These are phyloP conservation scores for Trachemys scripta DNA, from an alignment of 2,113 vertebrate species.

Conservation along the genomic window DNA sequence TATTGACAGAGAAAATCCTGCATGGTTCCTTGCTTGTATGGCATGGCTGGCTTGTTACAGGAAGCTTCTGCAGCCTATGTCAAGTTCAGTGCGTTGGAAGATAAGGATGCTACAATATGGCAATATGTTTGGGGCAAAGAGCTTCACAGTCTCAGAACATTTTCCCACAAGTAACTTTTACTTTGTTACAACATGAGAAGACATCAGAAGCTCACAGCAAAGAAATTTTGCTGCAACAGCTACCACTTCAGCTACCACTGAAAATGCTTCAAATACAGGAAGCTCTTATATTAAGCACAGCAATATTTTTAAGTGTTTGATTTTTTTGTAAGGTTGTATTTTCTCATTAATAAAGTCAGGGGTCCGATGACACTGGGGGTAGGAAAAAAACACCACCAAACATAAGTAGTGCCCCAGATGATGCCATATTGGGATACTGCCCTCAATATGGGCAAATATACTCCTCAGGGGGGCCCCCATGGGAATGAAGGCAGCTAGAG, in stretches of 20 bases:
- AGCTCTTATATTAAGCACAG: neutral
- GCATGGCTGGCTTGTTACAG: fast-evolving
- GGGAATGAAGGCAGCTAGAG: neutral
- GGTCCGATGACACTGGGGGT: neutral
- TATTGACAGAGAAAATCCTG: neutral
- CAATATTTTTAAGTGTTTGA: neutral
- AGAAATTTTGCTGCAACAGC: neutral
- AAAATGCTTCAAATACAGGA: neutral
- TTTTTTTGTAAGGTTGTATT: neutral
- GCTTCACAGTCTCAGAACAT: neutral
- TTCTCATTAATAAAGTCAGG: neutral
- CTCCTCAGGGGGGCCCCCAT: neutral
- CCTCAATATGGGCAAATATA: neutral
- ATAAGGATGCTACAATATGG: neutral
- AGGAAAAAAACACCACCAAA: neutral
- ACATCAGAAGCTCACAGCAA: neutral
- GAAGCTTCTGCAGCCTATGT: fast-evolving
- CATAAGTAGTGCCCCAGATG: neutral
- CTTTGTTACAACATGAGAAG: neutral
- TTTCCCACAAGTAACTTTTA: neutral
- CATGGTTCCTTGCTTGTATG: neutral
- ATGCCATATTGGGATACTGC: neutral
- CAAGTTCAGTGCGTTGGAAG: neutral
- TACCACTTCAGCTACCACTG: neutral
- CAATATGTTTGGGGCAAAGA: neutral